Evolutionary conservation across 2,113 vertebrate genomes (phyloP).

Genomic region (Melospiza georgiana): DNA sequence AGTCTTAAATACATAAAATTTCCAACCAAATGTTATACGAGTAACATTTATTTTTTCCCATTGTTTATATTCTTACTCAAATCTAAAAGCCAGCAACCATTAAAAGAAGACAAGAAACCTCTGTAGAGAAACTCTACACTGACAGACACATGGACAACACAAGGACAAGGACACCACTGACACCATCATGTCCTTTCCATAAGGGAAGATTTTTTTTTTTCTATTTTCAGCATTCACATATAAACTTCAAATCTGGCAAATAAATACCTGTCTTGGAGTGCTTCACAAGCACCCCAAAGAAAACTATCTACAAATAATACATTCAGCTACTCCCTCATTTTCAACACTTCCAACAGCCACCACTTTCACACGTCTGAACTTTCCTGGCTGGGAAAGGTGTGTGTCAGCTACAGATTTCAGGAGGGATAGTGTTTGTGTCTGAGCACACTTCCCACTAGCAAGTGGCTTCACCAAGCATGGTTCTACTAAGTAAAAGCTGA

Average conservation of each 20-base stretch:
- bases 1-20: background rate
- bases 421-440: background rate
- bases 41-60: background rate
- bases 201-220: background rate
- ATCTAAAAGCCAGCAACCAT: background rate
- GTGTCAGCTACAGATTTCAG: background rate
- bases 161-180: background rate
- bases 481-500: background rate
- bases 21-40: background rate
- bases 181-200: background rate
- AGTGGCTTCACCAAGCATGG: background rate
- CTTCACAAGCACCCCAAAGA: background rate
- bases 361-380: background rate
- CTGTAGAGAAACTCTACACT: background rate
- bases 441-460: background rate
- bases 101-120: background rate
- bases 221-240: background rate
- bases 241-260: slow-evolving; percentile 11
- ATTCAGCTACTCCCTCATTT: background rate
- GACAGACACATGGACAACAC: background rate
- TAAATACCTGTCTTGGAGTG: background rate
- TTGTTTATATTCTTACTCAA: background rate
- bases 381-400: background rate
- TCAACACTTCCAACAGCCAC: background rate
- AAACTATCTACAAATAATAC: slow-evolving; percentile 35